Evolutionary conservation across 2,113 vertebrate genomes (phyloP), one percentile per base, ranked within the genome.

Genomic region (Phrynocephalus versicolor): DNA sequence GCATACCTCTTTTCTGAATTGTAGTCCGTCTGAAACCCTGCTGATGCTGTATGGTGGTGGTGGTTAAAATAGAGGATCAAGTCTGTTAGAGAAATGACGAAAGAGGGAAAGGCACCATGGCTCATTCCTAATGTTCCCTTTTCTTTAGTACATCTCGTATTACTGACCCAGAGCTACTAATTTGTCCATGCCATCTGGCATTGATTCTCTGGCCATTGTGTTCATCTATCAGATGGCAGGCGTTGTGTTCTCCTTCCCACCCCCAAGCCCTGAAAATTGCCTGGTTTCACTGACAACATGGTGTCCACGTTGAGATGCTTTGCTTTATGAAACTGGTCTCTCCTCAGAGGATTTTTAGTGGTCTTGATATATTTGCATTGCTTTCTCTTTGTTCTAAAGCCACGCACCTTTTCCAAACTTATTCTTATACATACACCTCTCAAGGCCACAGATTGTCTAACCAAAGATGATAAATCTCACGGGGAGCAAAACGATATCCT

Each of bases 171-270:
- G 81, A 76, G 85, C 79, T 81, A 77, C 89, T 86, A 91, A 90
- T 88, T 72, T 84, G 92, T 85, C 85, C 73, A 67, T 81, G 82
- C 84, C 94, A 94, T 89, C 88, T 95, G 94, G 93, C 87, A 93
- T 92, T 93, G 92, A 94, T 95, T 95, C 90, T 82, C 69, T 92
- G 92, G 89, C 94, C 92, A 91, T 94, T 94, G 89, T 93, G 91
- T 92, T 94, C 89, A 82, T 92, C 85, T 90, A 90, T 94, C 91
- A 94, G 91, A 94, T 37, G 92, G 88, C 87, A 93, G 90, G 91
- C 92, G 93, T 90, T 94, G 90, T 95, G 88, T 95, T 94, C 92
- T 91, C 88, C 91, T 94, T 93, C 89, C 91, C 92, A 92, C 92
- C 93, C 93, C 88, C 92, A n/a, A n/a, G n/a, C n/a, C 92, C 88